phyloP scores from a whole-genome alignment of 2,888 invertebrate species.

The Pogonocherus hispidulus region DNA sequence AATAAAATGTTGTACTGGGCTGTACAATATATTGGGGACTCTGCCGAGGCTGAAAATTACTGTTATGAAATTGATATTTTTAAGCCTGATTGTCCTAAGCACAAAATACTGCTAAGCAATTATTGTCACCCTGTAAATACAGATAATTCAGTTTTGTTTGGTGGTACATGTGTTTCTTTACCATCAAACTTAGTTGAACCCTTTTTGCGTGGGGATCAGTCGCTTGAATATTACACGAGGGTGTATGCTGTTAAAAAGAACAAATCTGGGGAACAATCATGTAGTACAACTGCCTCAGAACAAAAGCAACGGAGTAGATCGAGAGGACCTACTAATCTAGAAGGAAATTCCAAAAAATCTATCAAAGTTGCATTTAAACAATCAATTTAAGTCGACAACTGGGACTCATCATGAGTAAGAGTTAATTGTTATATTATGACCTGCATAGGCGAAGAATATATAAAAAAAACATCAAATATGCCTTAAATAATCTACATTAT shows the following conservation, averaged over 20 bases:
- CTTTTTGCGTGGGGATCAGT: conserved; percentile 48
- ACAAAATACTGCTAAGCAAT: conserved; percentile 50
- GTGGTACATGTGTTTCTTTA: conserved; percentile 45
- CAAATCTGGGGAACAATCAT: background rate
- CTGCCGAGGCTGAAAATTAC: conserved; percentile 46
- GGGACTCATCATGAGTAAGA: too few species aligned
- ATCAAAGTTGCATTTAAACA: too few species aligned
- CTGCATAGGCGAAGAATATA: too few species aligned
- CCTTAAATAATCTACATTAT: too few species aligned
- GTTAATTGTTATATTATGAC: too few species aligned
- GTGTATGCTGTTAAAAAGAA: conserved; percentile 37
- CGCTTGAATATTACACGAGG: conserved; percentile 51
- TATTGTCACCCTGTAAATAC: conserved; percentile 51
- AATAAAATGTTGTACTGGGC: conserved; percentile 51
- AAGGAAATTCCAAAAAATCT: too few species aligned
- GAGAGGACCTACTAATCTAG: conserved; percentile 37
- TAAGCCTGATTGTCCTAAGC: conserved; percentile 43
- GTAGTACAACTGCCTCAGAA: background rate
- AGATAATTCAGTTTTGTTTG: conserved; percentile 46
- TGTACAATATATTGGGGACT: conserved; percentile 51
- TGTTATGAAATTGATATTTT: conserved; percentile 54
- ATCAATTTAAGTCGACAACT: too few species aligned
- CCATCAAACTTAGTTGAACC: conserved; percentile 41
- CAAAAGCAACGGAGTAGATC: conserved; percentile 40
- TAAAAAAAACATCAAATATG: too few species aligned